These are phyloP conservation scores for Microcebus jonahi DNA, from an alignment of 2,113 vertebrate genomes.

Conservation along the genomic window DNA sequence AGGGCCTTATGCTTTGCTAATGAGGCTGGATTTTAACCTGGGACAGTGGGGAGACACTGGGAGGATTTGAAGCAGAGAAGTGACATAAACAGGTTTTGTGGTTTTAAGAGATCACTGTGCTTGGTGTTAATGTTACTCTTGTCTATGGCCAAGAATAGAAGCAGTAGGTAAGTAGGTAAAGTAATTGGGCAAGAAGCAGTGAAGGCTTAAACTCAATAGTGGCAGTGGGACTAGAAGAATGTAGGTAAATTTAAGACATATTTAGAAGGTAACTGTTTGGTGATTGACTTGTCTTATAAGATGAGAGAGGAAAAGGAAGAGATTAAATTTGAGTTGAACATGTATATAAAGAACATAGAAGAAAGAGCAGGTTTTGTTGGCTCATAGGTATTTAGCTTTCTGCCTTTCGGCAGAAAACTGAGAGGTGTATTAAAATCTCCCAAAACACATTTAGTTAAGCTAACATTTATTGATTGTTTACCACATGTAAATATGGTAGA, in stretches of 20 bases:
- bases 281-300: slow-evolving; percentile 6
- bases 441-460: not conserved
- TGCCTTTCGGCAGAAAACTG: not conserved
- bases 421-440: not conserved
- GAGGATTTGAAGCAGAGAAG: not conserved
- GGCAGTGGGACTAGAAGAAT: not conserved
- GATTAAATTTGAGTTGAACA: not conserved
- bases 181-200: not conserved
- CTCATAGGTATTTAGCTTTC: not conserved
- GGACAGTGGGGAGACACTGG: not conserved
- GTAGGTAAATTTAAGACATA: not conserved
- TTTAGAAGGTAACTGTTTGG: slow-evolving; percentile 7
- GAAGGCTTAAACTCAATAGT: not conserved
- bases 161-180: not conserved
- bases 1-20: not conserved
- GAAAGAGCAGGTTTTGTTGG: not conserved
- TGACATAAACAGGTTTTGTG: not conserved
- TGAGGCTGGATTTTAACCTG: not conserved
- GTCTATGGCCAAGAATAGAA: not conserved
- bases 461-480: not conserved
- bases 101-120: not conserved
- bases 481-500: not conserved
- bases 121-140: not conserved
- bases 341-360: not conserved
- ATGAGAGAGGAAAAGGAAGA: not conserved